Percentiles rank a stretch among this genome's conserved stretches.
phyloP scores from a whole-genome alignment of 2,113 vertebrate species.

The Misgurnus mizolepis region DNA sequence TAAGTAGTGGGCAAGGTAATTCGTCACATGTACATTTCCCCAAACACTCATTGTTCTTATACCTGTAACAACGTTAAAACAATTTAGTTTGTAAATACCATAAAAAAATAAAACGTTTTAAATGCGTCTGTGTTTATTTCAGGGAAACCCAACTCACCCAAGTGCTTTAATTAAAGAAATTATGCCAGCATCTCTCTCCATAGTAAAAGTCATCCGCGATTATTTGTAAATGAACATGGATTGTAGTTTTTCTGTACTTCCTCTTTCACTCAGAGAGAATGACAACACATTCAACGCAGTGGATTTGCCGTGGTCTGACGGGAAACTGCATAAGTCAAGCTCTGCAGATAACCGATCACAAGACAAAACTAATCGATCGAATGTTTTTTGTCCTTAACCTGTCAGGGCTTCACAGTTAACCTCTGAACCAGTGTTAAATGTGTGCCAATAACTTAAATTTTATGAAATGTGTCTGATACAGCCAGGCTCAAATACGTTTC shows the following conservation, averaged over 20 bases:
- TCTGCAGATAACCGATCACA: background rate
- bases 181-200: slow-evolving; percentile 62
- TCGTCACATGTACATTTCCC: slow-evolving; percentile 69
- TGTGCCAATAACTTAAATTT: too few relatives aligned
- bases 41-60: slow-evolving; percentile 61
- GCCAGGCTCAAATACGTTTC: too few relatives aligned
- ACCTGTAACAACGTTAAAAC: slow-evolving; percentile 57
- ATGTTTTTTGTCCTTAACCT: background rate
- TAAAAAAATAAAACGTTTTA: background rate
- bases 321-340: background rate
- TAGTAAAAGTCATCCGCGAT: slow-evolving; percentile 24
- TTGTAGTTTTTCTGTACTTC: background rate
- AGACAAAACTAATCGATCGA: slow-evolving; percentile 33
- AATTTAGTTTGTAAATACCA: background rate
- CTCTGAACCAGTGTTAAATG: too few relatives aligned
- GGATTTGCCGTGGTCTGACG: background rate
- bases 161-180: slow-evolving; percentile 62
- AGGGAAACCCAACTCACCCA: slow-evolving; percentile 61
- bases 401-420: too few relatives aligned
- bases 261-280: background rate
- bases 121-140: background rate
- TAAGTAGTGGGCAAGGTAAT: slow-evolving; percentile 73
- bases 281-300: too few relatives aligned
- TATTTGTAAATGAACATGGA: background rate
- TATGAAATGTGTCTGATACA: too few relatives aligned